Conservation (phyloP, 1,140 invertebrate genomes). For the Brevipalpus yothersi region DNA sequence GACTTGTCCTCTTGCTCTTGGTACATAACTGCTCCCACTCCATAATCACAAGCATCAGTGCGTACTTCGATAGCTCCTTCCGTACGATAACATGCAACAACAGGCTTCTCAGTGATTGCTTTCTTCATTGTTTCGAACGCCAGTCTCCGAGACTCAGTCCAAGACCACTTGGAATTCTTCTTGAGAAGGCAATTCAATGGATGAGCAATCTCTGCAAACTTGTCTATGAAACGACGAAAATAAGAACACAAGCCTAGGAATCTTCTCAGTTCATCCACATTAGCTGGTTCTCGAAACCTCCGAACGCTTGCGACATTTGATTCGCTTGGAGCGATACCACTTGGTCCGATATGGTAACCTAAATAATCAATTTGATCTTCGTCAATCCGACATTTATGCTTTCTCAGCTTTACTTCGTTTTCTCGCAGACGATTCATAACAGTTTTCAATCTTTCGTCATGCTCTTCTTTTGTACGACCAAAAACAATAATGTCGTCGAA, state of each 20-base stretch:
- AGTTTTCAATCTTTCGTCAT: not conserved
- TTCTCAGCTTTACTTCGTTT: constrained; percentile 7
- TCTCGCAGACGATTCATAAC: not conserved
- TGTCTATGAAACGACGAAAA: not conserved
- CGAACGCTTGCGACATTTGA: not conserved
- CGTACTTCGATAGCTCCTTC: constrained; percentile 11
- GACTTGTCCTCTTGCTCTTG: constrained; percentile 6
- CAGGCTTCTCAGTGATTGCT: not conserved
- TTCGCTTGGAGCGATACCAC: constrained; percentile 1
- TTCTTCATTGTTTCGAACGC: not conserved
- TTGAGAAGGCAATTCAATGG: not conserved
- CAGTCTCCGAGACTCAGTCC: not conserved
- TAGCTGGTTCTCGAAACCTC: not conserved
- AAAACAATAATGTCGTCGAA: constrained; percentile 9
- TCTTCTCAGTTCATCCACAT: not conserved
- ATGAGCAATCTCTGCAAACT: not conserved
- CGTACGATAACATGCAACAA: not conserved
- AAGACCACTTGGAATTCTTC: not conserved
- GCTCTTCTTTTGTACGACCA: constrained; percentile 1
- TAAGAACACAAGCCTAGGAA: not conserved
- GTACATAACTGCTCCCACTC: constrained; percentile 15
- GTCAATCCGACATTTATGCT: constrained; percentile 10
- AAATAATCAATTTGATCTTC: constrained; percentile 5
- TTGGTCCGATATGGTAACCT: constrained; percentile 1
- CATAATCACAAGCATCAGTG: constrained; percentile 16